A percentile compares a stretch with the other conserved stretches of the same genome.
Evolutionary conservation across 2,888 invertebrate genomes (phyloP).

Genomic region (Alloscopus bannaensis): DNA sequence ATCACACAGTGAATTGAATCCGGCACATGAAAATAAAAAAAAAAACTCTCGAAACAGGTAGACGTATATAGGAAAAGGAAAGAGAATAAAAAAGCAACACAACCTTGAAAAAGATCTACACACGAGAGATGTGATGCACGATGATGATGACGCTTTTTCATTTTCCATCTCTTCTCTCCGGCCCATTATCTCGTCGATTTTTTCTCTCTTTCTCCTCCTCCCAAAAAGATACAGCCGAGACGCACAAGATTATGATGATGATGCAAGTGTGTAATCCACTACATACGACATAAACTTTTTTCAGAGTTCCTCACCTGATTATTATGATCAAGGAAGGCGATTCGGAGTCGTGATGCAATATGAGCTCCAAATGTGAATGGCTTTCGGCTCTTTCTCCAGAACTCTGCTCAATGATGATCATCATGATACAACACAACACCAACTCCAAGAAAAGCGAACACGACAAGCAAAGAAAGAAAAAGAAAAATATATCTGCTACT

Average conservation of each 20-base stretch:
- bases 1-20: slow-evolving; percentile 30
- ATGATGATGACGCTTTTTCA: not conserved
- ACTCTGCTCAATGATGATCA: not conserved
- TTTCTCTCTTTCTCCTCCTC: not conserved
- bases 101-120: slow-evolving; percentile 16
- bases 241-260: no score
- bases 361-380: slow-evolving; percentile 5
- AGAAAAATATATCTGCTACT: slow-evolving; percentile 10
- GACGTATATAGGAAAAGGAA: slow-evolving; percentile 1
- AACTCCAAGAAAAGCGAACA: no score
- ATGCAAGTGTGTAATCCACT: no score
- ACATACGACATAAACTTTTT: no score
- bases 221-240: no score
- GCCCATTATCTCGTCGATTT: not conserved
- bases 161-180: slow-evolving; percentile 1
- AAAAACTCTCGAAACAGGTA: not conserved
- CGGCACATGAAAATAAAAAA: slow-evolving; percentile 11
- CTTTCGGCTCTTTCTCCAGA: slow-evolving; percentile 16
- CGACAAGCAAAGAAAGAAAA: slow-evolving; percentile 1
- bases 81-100: not conserved
- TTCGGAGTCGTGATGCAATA: not conserved
- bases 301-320: not conserved
- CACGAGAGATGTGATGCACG: not conserved
- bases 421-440: no score
- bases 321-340: slow-evolving; percentile 2